Base-by-base conservation (phyloP, 2,888 invertebrate species). In the Caenorhabditis zanzibari region DNA sequence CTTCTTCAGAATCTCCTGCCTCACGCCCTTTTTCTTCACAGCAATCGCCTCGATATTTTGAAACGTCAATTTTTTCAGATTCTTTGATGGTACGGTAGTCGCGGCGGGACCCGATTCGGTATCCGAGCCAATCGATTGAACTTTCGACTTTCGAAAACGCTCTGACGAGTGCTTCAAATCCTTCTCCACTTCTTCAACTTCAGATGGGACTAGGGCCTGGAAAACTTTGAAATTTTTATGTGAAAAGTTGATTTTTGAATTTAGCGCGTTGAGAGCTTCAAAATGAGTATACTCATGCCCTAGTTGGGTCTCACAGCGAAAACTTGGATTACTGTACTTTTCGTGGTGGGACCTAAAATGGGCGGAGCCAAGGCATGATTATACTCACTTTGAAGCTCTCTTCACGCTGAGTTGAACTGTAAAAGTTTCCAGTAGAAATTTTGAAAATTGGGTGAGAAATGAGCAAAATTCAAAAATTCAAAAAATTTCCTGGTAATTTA, bases 1-100 rank as follows among this genome's bases (percentile, higher is more conserved):
- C 56, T 44, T 63, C 22, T 69, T 80, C 49, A 80, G 72, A 76
- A 84, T 81, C 28, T 64, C 59, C 54, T 84, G 79, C 19, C 68
- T 35, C 0, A 22, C n/a, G 0, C 80, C 80, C 10, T 81, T 73
- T 28, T 81, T 81, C 14, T 74, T 79, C 38, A 75, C 56, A 0
- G 71, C 71, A 3, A 63, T 38, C 24, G 83, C 83, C 44, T 83
- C 64, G 10, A 83, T 74, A 22, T 75, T 66, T 19, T 58, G 74
- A 32, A 79, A 83, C n/a, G 49, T 44, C 49, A 82, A 22, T 28
- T 72, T 71, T 35, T 47, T 47, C 19, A 7, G 47, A 47, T n/a
- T 6, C 10, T 19, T 19, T 19, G n/a, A 19, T 19, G n/a, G n/a
- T n/a, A 19, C 19, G 14, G 16, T 16, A n/a, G 47, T 5, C 19